A percentile compares a stretch with the other conserved stretches of the same genome.
These are phyloP conservation scores for Calidris pygmaea DNA, from an alignment of 2,113 vertebrate species.

Conservation along the genomic window DNA sequence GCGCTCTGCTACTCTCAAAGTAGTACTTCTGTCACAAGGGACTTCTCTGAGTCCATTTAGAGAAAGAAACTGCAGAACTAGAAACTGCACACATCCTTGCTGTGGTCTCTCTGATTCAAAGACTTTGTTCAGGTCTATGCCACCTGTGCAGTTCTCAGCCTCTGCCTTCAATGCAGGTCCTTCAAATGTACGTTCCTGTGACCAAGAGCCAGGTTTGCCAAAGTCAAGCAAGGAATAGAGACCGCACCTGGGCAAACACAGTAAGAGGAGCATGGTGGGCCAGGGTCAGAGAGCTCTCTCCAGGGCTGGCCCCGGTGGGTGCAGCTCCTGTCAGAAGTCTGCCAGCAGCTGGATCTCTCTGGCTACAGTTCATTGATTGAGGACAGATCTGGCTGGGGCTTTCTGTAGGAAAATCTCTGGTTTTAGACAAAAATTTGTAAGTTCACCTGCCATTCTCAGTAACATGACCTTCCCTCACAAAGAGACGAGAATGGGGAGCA, in stretches of 20 bases:
- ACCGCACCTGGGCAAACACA: conserved; percentile 38
- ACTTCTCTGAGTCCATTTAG: not conserved
- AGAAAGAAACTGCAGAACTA: not conserved
- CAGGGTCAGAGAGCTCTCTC: conserved; percentile 50
- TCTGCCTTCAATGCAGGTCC: not conserved
- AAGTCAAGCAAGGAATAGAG: not conserved
- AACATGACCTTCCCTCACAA: not conserved
- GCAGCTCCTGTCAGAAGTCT: not conserved
- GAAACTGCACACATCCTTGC: not conserved
- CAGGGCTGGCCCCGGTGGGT: not conserved
- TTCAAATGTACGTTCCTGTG: not conserved
- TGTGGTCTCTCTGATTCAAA: not conserved
- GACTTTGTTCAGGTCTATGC: not conserved
- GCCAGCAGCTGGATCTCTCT: not conserved
- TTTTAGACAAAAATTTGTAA: not conserved
- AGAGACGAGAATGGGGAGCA: not conserved
- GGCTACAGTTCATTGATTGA: not conserved
- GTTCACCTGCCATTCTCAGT: not conserved
- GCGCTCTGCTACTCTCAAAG: too few relatives aligned
- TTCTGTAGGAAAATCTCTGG: not conserved
- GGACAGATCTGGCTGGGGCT: not conserved
- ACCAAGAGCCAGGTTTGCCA: not conserved
- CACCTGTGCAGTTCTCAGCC: not conserved
- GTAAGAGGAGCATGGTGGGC: not conserved
- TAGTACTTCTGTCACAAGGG: not conserved